Evolutionary conservation across 2,888 invertebrate genomes (phyloP).

Genomic region (Amphipoea oculea): DNA sequence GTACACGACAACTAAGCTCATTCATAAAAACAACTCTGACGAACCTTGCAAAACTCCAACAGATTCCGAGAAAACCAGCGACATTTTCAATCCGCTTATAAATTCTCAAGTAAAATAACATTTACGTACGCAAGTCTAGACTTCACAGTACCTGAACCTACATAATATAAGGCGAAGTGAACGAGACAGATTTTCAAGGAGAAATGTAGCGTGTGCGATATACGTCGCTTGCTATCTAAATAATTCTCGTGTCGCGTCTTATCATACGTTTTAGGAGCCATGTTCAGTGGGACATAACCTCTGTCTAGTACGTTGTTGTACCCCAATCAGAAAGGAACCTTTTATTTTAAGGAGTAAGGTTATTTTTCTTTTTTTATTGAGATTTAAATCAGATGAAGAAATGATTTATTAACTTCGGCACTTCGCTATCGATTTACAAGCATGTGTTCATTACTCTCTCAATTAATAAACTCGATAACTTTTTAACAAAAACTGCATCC

Average conservation of each 20-base stretch:
- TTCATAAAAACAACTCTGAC: background rate
- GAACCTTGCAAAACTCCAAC: background rate
- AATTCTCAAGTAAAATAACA: constrained; percentile 43
- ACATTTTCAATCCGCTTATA: constrained; percentile 48
- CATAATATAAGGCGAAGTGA: constrained; percentile 25
- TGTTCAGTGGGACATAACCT: constrained; percentile 16
- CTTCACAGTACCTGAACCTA: constrained; percentile 36
- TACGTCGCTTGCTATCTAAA: constrained; percentile 34
- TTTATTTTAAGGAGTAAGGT: constrained; percentile 1
- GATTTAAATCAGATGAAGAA: background rate
- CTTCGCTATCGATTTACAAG: background rate
- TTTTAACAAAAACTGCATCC: background rate
- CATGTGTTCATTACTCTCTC: too few species aligned
- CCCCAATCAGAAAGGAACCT: constrained; percentile 20
- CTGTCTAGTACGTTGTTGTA: constrained; percentile 27
- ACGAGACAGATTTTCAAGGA: constrained; percentile 39
- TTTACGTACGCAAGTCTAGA: constrained; percentile 60
- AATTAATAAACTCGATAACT: too few species aligned
- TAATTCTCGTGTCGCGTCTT: constrained; percentile 35
- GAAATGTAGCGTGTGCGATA: constrained; percentile 21
- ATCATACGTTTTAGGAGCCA: constrained; percentile 17
- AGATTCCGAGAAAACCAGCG: constrained; percentile 10
- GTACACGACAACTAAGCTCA: background rate
- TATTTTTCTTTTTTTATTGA: background rate
- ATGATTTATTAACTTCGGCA: background rate